A percentile compares a stretch with the other conserved stretches of the same genome.
These are phyloP conservation scores for Megaceryle maxima DNA, from an alignment of 2,113 vertebrate species.

Conservation along the genomic window DNA sequence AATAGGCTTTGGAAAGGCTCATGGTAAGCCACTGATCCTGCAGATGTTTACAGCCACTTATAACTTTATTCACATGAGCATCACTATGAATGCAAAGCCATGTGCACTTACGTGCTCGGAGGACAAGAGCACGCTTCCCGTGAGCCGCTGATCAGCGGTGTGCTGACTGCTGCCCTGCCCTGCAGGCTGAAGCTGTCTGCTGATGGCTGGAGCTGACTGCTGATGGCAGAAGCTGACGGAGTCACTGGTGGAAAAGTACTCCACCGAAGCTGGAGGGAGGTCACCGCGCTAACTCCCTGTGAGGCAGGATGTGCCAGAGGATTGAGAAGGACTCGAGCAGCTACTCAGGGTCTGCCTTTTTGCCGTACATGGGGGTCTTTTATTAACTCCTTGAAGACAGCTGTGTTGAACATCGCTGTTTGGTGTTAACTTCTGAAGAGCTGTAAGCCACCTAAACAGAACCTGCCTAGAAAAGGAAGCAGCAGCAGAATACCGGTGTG, in stretches of 20 bases:
- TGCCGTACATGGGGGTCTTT: neutral
- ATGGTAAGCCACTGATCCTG: neutral
- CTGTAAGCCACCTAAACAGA: neutral
- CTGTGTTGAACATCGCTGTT: neutral
- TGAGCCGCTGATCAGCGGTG: neutral
- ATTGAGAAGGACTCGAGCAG: constrained; percentile 2
- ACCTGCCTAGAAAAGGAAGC: neutral
- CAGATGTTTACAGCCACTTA: neutral
- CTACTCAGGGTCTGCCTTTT: neutral
- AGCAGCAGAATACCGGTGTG: neutral
- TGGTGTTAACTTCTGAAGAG: neutral
- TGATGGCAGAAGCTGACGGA: constrained; percentile 54
- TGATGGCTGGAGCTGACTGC: constrained; percentile 28
- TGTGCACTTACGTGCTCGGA: neutral
- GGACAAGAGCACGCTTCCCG: neutral
- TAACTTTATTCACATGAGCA: constrained; percentile 8
- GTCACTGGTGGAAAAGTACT: constrained; percentile 24
- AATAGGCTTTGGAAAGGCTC: constrained; percentile 6
- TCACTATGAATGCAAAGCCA: neutral
- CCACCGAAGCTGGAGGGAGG: constrained; percentile 36
- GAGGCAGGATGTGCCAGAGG: constrained; percentile 35
- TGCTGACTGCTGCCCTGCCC: neutral
- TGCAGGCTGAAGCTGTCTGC: constrained; percentile 6
- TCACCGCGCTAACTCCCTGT: neutral
- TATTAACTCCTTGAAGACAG: constrained; percentile 35